Percentiles rank a stretch among this genome's conserved stretches.
Conservation (phyloP, 2,797 vertebrate genomes). For the Clarias laeviceps region DNA sequence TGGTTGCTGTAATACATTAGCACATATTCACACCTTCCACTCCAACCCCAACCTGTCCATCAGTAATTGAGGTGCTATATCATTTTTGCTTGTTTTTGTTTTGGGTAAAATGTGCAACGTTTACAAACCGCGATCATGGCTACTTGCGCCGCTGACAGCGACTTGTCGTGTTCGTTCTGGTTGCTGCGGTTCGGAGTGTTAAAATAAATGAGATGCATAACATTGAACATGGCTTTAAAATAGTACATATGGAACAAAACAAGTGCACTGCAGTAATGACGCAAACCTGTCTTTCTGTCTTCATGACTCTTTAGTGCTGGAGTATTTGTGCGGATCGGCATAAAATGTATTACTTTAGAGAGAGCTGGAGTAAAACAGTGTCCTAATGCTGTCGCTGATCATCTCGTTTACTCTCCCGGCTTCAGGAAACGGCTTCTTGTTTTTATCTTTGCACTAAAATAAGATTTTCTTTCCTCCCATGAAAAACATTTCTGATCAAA, state of each 20-base stretch:
- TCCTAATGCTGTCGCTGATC: neutral
- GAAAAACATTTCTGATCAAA: neutral
- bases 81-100: slow-evolving; percentile 27
- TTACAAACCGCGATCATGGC: neutral
- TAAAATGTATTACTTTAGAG: neutral
- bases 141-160: neutral
- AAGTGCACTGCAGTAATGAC: neutral
- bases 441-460: neutral
- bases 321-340: neutral
- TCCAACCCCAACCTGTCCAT: neutral
- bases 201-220: neutral
- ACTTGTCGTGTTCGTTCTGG: neutral
- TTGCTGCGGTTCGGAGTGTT: neutral
- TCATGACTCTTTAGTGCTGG: neutral
- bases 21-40: neutral
- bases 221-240: neutral
- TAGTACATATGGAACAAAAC: neutral
- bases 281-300: neutral
- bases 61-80: slow-evolving; percentile 60
- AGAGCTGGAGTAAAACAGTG: neutral
- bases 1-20: neutral
- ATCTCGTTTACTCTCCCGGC: too few species aligned
- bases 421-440: neutral
- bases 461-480: neutral
- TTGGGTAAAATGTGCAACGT: neutral